These are phyloP conservation scores for Synanceia verrucosa DNA, from an alignment of 2,797 vertebrate species.

Conservation along the genomic window DNA sequence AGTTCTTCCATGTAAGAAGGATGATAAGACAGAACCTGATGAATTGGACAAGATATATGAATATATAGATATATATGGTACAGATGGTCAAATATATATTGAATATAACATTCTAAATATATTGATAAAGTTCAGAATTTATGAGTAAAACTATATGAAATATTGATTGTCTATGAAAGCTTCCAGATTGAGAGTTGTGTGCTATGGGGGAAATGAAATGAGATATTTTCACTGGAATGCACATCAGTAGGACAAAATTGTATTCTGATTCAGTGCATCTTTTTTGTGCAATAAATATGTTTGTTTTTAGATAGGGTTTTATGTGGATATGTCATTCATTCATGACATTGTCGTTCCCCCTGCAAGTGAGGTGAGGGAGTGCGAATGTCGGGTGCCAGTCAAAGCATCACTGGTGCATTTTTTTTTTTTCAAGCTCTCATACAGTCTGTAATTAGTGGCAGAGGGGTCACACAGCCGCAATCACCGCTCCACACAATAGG, in stretches of 20 bases:
- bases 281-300: conserved; percentile 97
- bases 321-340: conserved; percentile 69
- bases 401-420: conserved; percentile 53
- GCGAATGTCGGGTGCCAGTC: conserved; percentile 56
- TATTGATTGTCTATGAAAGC: conserved; percentile 69
- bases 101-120: conserved; percentile 62
- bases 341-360: conserved; percentile 52
- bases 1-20: conserved; percentile 87
- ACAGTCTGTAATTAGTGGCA: conserved; percentile 47
- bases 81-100: conserved; percentile 70
- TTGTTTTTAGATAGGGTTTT: conserved; percentile 80
- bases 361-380: conserved; percentile 36
- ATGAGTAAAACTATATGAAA: conserved; percentile 58
- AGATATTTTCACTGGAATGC: conserved; percentile 91
- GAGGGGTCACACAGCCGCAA: conserved; percentile 52
- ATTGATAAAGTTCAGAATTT: conserved; percentile 63
- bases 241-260: conserved; percentile 93
- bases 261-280: conserved; percentile 92
- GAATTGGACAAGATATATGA: conserved; percentile 61
- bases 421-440: conserved; percentile 34
- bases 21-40: conserved; percentile 72
- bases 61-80: conserved; percentile 62
- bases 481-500: conserved; percentile 70
- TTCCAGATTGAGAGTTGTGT: conserved; percentile 76
- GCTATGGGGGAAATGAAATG: conserved; percentile 86